phyloP scores from a whole-genome alignment of 2,888 invertebrate genomes.

The Molorchus minor region DNA sequence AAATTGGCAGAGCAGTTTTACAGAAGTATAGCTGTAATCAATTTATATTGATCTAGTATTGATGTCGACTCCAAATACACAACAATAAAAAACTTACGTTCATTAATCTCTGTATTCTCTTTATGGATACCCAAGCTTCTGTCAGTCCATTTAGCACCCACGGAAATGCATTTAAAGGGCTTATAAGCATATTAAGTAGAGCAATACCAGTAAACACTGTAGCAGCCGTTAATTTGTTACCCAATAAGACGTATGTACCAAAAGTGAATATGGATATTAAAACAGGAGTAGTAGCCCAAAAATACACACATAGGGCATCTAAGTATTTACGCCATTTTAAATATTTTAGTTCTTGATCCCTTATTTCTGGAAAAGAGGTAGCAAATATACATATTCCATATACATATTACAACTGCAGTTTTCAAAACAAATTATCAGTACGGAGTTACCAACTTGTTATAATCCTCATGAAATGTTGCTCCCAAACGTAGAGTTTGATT shows the following conservation, averaged over 20 bases:
- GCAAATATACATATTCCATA: too few species aligned
- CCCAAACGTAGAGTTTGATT: conserved; percentile 95
- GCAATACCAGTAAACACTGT: conserved; percentile 95
- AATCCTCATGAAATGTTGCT: conserved; percentile 80
- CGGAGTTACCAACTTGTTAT: conserved; percentile 73
- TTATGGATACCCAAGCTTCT: conserved; percentile 94
- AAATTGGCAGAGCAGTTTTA: too few species aligned
- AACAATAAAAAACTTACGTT: conserved; percentile 67
- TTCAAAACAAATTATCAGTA: too few species aligned
- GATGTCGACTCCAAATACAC: too few species aligned
- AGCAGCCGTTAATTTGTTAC: conserved; percentile 84
- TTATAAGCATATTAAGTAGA: conserved; percentile 93
- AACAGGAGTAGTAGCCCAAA: conserved; percentile 98
- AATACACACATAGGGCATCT: conserved; percentile 96
- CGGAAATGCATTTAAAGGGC: conserved; percentile 95
- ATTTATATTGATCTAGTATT: too few species aligned
- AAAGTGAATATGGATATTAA: conserved; percentile 87
- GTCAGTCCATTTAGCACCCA: conserved; percentile 98
- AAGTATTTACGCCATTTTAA: conserved; percentile 90
- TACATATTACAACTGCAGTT: too few species aligned
- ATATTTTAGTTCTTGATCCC: conserved; percentile 78
- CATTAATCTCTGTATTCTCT: conserved; percentile 83
- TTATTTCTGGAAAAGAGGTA: conserved; percentile 65
- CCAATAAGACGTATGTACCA: conserved; percentile 78
- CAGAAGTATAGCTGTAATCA: too few species aligned